Percentiles rank a stretch among this genome's conserved stretches.
Conservation (phyloP, 2,888 invertebrate genomes). For the Drosophila paranaensis region DNA sequence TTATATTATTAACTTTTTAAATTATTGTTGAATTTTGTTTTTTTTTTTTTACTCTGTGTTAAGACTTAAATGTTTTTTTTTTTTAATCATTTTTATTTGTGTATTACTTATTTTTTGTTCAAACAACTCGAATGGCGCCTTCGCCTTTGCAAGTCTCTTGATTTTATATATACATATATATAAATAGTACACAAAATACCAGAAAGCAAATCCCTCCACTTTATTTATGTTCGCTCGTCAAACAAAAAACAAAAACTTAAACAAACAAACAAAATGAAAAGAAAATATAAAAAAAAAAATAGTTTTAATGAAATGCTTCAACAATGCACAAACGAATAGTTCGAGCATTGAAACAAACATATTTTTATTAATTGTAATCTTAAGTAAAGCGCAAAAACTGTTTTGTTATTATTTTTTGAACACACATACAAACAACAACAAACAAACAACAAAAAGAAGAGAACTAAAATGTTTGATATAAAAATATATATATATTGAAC, state of each 20-base stretch:
- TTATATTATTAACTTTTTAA: slow-evolving; percentile 73
- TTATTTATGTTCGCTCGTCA: slow-evolving; percentile 55
- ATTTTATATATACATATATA: slow-evolving; percentile 11
- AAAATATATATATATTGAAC: slow-evolving; percentile 64
- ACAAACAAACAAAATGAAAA: slow-evolving; percentile 8
- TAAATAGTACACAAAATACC: slow-evolving; percentile 38
- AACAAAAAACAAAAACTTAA: slow-evolving; percentile 30
- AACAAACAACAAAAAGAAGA: slow-evolving; percentile 6
- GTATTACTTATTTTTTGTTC: slow-evolving; percentile 42
- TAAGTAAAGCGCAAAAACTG: slow-evolving; percentile 70
- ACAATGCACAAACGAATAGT: slow-evolving; percentile 36
- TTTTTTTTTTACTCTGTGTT: slow-evolving; percentile 58
- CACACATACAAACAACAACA: slow-evolving; percentile 39
- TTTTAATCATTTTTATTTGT: slow-evolving; percentile 52
- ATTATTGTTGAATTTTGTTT: slow-evolving; percentile 82
- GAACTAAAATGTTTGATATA: slow-evolving; percentile 38
- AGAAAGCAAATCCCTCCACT: slow-evolving; percentile 52
- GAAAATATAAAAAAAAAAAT: slow-evolving; percentile 19
- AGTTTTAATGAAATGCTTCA: slow-evolving; percentile 37
- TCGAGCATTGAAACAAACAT: slow-evolving; percentile 53
- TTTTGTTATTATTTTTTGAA: slow-evolving; percentile 72
- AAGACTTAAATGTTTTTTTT: slow-evolving; percentile 48
- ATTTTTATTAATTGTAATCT: slow-evolving; percentile 58
- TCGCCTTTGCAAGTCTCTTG: slow-evolving; percentile 34
- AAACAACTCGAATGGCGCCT: slow-evolving; percentile 47